Percentiles rank a stretch among this genome's conserved stretches.
phyloP scores from a whole-genome alignment of 2,113 vertebrate species.

The Astatotilapia flaviijosephi region DNA sequence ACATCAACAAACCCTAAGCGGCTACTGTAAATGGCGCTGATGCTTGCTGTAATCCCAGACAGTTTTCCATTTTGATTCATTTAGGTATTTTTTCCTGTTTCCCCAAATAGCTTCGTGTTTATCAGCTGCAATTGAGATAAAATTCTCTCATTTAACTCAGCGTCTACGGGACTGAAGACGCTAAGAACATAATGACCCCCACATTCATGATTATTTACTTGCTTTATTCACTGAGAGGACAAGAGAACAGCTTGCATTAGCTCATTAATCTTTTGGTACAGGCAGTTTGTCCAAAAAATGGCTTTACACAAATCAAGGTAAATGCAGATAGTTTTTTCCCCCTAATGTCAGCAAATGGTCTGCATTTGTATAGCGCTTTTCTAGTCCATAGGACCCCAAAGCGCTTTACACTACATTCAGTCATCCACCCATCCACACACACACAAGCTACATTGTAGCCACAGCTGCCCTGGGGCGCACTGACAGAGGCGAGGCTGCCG shows the following conservation, averaged over 20 bases:
- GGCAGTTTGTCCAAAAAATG: conserved; percentile 50
- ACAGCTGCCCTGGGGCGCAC: too few species aligned
- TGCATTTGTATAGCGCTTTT: too few species aligned
- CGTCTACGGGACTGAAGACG: conserved; percentile 37
- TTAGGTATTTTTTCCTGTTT: conserved; percentile 42
- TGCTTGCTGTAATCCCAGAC: conserved; percentile 5
- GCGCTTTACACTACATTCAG: too few species aligned
- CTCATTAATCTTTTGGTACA: conserved; percentile 61
- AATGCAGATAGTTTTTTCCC: conserved; percentile 35
- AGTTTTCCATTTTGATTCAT: conserved; percentile 25
- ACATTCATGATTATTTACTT: conserved; percentile 55
- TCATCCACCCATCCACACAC: too few species aligned
- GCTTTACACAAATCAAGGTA: conserved; percentile 58
- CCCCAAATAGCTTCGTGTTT: conserved; percentile 34
- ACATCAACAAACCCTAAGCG: conserved; percentile 12
- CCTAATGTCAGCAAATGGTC: conserved; percentile 41
- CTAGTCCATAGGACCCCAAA: too few species aligned
- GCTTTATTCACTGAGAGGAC: conserved; percentile 38
- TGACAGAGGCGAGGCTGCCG: too few species aligned
- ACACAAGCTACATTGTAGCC: too few species aligned
- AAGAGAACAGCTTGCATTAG: conserved; percentile 54
- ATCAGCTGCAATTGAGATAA: conserved; percentile 63
- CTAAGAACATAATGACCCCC: conserved; percentile 52
- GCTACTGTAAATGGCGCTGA: conserved; percentile 12
- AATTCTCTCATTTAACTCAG: conserved; percentile 54